Base-by-base conservation (phyloP, 2,797 vertebrate species). In the Champsocephalus gunnari region DNA sequence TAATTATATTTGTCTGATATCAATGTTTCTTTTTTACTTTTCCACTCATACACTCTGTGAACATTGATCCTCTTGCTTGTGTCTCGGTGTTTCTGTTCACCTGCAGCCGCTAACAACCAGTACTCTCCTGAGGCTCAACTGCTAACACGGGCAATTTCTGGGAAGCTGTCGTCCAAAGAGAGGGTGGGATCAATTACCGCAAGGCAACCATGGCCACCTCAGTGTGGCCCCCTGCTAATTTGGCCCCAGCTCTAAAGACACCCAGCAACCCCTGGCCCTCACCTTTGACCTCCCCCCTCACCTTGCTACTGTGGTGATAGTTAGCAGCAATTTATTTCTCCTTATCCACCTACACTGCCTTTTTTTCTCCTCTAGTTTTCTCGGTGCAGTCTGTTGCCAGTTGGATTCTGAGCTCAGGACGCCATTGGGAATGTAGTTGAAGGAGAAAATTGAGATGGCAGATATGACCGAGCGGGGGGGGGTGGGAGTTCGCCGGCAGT, bases 141-240 rank as follows among this genome's bases (percentile, higher is more conserved):
- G 74, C 81, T 60, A 79, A 90, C 87, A 62, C 53, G 47, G 60
- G 59, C 80, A 38, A 34, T 80, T 87, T 79, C 68, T 80, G 71
- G 50, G 9, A 1, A 53, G 54, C 67, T 81, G 70, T 86, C 51
- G 63, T 32, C 76, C 79, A 81, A 67, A 44, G 62, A 50, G 62
- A 44, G 81, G 66, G 50, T 10, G 75, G 84, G 86, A 77, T 93
- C 80, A 89, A 84, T 72, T 83, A 81, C 82, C 66, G 87, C 81
- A 82, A 82, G 62, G 54, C 51, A 32, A 79, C 64, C 44, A 12
- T 0, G 47, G 71, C 66, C 66, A 78, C 81, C 73, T 74, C 59
- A 65, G 44, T 6, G 43, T 70, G 64, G 62, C 67, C 69, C 45
- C 62, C 12, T 19, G 32, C 69, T 87, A 86, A 90, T 87, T 88